Conservation (phyloP, 2,113 vertebrate species). For the Chrysemys picta region DNA sequence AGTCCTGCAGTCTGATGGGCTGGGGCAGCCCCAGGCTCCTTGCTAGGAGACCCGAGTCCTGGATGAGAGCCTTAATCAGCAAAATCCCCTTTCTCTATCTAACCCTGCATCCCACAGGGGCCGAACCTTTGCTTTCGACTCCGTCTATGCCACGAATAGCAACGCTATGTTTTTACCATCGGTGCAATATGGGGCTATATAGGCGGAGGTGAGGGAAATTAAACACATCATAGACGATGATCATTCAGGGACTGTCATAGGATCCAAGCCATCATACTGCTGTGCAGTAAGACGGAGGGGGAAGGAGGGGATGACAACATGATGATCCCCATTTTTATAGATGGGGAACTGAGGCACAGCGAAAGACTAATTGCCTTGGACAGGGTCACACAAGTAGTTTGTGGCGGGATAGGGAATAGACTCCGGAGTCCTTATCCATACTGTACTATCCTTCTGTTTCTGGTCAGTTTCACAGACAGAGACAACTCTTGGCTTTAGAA, state of each 20-base stretch:
- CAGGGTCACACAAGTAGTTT: neutral
- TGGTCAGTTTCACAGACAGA: neutral
- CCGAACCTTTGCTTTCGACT: neutral
- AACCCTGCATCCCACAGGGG: no score
- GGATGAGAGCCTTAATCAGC: no score
- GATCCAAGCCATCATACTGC: neutral
- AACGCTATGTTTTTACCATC: neutral
- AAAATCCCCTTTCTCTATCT: no score
- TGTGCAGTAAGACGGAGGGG: neutral
- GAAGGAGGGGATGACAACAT: no score
- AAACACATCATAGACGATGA: neutral
- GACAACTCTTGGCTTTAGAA: no score
- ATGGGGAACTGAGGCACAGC: neutral
- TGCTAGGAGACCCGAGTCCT: no score
- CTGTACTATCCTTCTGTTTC: neutral
- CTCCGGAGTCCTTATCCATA: neutral
- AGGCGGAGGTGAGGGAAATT: neutral
- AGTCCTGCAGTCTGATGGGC: no score
- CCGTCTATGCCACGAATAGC: neutral
- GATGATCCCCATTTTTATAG: neutral
- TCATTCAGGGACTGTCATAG: neutral
- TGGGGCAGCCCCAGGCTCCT: no score
- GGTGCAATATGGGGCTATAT: neutral
- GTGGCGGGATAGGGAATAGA: neutral
- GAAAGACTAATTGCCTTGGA: neutral